Percentiles rank a stretch among this genome's conserved stretches.
These are phyloP conservation scores for Mactra quadrangularis DNA, from an alignment of 1,140 invertebrate genomes.

Conservation along the genomic window DNA sequence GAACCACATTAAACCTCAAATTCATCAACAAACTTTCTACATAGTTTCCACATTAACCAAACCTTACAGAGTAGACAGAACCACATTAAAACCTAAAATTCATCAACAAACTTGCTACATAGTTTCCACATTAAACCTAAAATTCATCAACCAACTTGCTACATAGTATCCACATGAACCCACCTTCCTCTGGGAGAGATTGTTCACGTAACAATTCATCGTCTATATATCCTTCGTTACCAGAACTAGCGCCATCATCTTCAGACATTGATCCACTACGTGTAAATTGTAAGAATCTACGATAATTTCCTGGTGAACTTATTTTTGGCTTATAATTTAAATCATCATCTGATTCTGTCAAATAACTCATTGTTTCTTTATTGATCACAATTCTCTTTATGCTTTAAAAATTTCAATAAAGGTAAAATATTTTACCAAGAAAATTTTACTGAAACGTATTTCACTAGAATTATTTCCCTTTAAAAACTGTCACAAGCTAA, in stretches of 20 bases:
- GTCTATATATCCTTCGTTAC: constrained; percentile 66
- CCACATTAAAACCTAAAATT: no score
- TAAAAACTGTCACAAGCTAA: neutral
- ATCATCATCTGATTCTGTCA: constrained; percentile 53
- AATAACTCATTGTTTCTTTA: neutral
- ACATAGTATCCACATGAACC: no score
- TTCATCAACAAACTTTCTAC: no score
- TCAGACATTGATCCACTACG: constrained; percentile 68
- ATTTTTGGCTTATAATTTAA: constrained; percentile 69
- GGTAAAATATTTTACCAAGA: neutral
- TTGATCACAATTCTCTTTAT: neutral
- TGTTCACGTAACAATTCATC: constrained; percentile 63
- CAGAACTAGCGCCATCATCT: constrained; percentile 66
- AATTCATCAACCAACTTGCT: no score
- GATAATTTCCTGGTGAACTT: constrained; percentile 69
- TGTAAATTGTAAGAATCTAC: constrained; percentile 69
- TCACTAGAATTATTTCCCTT: neutral
- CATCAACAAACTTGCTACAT: no score
- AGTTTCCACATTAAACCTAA: no score
- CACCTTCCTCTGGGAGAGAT: constrained; percentile 63
- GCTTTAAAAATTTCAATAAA: neutral
- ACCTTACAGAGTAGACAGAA: no score
- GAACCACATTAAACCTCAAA: no score
- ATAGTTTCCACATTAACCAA: no score
- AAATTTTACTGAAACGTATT: neutral